phyloP scores from a whole-genome alignment of 2,113 vertebrate species.

The Heterotilapia buettikoferi region DNA sequence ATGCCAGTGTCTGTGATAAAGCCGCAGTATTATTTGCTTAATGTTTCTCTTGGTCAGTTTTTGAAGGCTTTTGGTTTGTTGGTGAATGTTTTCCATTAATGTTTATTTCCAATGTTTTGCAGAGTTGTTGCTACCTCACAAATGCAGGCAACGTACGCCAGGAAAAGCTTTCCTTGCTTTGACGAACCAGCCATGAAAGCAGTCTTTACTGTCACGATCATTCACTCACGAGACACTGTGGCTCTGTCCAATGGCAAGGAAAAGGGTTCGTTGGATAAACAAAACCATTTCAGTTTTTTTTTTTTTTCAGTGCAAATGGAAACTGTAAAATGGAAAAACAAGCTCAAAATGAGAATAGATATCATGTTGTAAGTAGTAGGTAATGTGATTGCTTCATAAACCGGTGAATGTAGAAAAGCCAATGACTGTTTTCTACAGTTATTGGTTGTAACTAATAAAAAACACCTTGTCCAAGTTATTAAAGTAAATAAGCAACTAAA shows the following conservation, averaged over 20 bases:
- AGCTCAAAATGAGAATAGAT: background rate
- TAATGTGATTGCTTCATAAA: background rate
- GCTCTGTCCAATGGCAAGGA: conserved; percentile 85
- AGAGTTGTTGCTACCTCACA: conserved; percentile 91
- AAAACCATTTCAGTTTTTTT: background rate
- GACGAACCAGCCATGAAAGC: conserved; percentile 96
- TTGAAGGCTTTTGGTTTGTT: background rate
- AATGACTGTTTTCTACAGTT: background rate
- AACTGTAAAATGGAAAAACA: background rate
- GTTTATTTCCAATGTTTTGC: conserved; percentile 8
- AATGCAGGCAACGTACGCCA: conserved; percentile 85
- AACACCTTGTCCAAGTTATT: background rate
- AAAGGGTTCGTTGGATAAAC: conserved; percentile 12
- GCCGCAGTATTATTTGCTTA: rapidly evolving
- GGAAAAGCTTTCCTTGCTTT: conserved; percentile 93
- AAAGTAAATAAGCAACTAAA: background rate
- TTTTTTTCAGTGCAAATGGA: background rate
- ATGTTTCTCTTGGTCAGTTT: background rate
- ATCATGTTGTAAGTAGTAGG: background rate
- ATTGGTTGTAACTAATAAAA: background rate
- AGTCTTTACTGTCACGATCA: conserved; percentile 76
- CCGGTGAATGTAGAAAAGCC: rapidly evolving
- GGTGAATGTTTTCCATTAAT: background rate
- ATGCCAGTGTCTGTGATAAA: background rate
- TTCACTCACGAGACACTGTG: conserved; percentile 33